Evolutionary conservation across 1,140 invertebrate genomes (phyloP), one percentile per base, ranked within the genome.

Genomic region (Drosophila pachea): DNA sequence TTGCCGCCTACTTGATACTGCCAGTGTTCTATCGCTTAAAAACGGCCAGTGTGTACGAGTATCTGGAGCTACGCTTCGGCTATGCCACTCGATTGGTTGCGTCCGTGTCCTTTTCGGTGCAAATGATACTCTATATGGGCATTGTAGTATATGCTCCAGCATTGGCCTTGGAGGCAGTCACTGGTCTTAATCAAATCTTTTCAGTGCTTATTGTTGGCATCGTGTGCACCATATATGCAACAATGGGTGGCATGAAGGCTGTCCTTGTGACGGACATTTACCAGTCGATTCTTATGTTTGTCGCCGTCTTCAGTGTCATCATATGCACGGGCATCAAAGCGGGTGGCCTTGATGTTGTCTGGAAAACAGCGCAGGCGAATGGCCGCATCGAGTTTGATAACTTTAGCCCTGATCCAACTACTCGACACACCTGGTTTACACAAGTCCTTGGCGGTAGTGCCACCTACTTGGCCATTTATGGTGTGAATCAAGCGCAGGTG

Each of bases 101-200:
- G 4, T 96, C 95, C 11, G 76, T 95, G 36, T 92, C 94, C 0
- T 97, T 96, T 69, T 93, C 94, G 32, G 74, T 96, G 5, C 95
- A 97, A 90, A 94, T 97, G 93, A 90, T 97, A 42, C 89, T 98
- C 12, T 98, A 98, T 79, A 97, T 97, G 91, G 95, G 96, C 4
- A 94, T 99, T 76, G 97, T 98, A 0, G 91, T 98, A 0, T 98
- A 97, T 90, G 97, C 97, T 0, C 97, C 97, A 4, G 95, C 97
- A 3, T 91, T 98, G 66, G 96, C 97, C 0, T 86, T 98, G 14
- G 95, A 96, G 90, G 94, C 96, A 12, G 95, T 98, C 38, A 96
- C 95, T 6, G 94, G 94, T 8, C 86, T 96, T 7, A 93, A 93
- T 36, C 92, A 93, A 89, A 90, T 93, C 54, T 89, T 92, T 54